Evolutionary conservation across 2,113 vertebrate species (phyloP).

Genomic region (Protobothrops mucrosquamatus): DNA sequence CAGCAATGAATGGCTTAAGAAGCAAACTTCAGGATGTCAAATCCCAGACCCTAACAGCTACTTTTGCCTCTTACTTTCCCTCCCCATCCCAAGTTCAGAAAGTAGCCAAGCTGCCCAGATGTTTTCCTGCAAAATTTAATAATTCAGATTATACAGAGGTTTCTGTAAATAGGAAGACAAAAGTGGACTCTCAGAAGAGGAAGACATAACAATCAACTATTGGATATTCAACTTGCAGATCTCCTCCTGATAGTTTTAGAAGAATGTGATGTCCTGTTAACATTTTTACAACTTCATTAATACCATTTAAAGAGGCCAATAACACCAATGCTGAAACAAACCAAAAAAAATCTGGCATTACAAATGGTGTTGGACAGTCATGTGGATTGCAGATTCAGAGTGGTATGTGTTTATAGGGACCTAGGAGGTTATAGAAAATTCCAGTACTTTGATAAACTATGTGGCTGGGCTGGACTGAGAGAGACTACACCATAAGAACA

Average conservation of each 20-base stretch:
- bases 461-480: slow-evolving; percentile 61
- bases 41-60: background rate
- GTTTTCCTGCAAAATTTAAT: background rate
- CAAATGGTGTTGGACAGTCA: background rate
- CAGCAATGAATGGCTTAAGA: background rate
- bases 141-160: background rate
- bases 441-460: slow-evolving; percentile 65
- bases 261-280: background rate
- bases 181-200: background rate
- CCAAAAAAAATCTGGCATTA: background rate
- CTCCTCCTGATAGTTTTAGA: background rate
- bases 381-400: slow-evolving; percentile 35
- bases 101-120: background rate
- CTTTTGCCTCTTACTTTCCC: background rate
- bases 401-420: slow-evolving; percentile 63
- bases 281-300: background rate
- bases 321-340: background rate
- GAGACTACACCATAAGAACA: slow-evolving; percentile 66
- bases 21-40: background rate
- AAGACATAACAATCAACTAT: background rate
- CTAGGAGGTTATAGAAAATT: slow-evolving; percentile 54
- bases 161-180: background rate
- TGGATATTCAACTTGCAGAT: background rate
- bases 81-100: background rate
- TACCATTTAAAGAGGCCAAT: background rate